Conservation (phyloP, 1,140 invertebrate genomes). For the Mylabris phalerata region DNA sequence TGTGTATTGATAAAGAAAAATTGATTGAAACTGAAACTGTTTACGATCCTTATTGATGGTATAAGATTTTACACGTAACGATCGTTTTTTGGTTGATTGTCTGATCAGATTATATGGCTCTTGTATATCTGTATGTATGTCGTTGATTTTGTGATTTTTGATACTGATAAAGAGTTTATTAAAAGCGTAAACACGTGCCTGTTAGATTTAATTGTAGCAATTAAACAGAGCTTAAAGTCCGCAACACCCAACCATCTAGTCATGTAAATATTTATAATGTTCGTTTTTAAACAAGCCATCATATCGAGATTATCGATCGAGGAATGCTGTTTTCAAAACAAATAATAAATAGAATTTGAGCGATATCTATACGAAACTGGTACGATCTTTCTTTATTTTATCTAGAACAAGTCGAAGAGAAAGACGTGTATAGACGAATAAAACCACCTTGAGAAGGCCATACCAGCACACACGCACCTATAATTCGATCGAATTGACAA, state of each 20-base stretch:
- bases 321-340: neutral
- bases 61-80: constrained; percentile 6
- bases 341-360: too few relatives aligned
- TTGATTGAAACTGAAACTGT: constrained; percentile 2
- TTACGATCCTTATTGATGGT: constrained; percentile 7
- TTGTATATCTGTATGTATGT: neutral
- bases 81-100: neutral
- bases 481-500: too few relatives aligned
- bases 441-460: too few relatives aligned
- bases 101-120: too few relatives aligned
- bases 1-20: neutral
- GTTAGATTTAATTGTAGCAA: constrained; percentile 9
- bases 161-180: constrained; percentile 7
- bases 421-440: too few relatives aligned
- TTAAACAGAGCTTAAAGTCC: constrained; percentile 6
- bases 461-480: too few relatives aligned
- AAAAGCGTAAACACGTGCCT: constrained; percentile 14
- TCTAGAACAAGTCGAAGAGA: too few relatives aligned
- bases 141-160: neutral
- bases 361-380: too few relatives aligned
- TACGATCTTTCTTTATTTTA: too few relatives aligned
- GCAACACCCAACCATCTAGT: neutral
- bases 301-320: neutral
- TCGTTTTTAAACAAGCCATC: too few relatives aligned
- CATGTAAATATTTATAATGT: too few relatives aligned